phyloP scores from a whole-genome alignment of 2,888 invertebrate genomes.

The Pasiphila rectangulata region DNA sequence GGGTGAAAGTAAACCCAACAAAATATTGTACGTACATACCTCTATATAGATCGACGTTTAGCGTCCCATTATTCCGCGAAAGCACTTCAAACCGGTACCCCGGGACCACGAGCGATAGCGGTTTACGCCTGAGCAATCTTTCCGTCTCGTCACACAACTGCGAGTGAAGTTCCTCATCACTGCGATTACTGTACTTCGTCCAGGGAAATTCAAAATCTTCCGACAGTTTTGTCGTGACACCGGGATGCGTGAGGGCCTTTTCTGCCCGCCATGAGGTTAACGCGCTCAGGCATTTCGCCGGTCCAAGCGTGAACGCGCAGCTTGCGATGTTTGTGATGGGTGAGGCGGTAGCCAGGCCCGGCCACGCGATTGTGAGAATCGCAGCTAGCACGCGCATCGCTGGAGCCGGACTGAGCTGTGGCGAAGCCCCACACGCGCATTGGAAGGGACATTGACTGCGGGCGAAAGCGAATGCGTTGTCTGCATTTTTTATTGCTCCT shows the following conservation, averaged over 20 bases:
- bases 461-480: constrained; percentile 44
- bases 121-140: constrained; percentile 70
- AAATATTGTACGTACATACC: constrained; percentile 55
- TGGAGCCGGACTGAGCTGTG: constrained; percentile 59
- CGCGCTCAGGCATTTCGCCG: constrained; percentile 79
- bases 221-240: constrained; percentile 40
- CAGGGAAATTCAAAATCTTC: constrained; percentile 67
- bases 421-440: constrained; percentile 37
- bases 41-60: constrained; percentile 72
- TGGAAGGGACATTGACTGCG: constrained; percentile 47
- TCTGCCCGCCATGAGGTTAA: constrained; percentile 77
- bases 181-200: constrained; percentile 57
- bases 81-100: constrained; percentile 75
- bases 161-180: constrained; percentile 74
- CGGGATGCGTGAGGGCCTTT: constrained; percentile 44
- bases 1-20: too few species aligned
- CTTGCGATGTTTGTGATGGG: constrained; percentile 41
- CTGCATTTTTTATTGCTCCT: constrained; percentile 13
- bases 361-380: constrained; percentile 55
- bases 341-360: constrained; percentile 44
- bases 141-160: constrained; percentile 73
- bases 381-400: constrained; percentile 73
- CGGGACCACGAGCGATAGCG: constrained; percentile 73
- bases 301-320: constrained; percentile 60
- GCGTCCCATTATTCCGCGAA: constrained; percentile 74